Evolutionary conservation across 2,113 vertebrate genomes (phyloP), one percentile per base, ranked within the genome.

Genomic region (Caracal caracal): DNA sequence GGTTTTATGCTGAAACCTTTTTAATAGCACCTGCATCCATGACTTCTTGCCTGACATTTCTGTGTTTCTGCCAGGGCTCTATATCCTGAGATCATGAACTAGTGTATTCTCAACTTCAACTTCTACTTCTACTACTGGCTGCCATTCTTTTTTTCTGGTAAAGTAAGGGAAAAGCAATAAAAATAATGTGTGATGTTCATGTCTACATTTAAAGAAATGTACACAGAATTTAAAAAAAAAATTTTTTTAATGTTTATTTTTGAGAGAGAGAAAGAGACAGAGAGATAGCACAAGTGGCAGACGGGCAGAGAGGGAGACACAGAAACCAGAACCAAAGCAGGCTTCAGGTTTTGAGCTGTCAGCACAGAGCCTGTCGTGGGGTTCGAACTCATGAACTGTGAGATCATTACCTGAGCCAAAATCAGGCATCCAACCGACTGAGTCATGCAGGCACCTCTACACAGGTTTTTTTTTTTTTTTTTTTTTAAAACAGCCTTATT

Each of bases 111-210:
- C 49, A 47, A 6, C 10, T 30, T 56, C 75, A 75, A 3, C 22
- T 53, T 7, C 56, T 65, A 24, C 30, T 40, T 76, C 16, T 35
- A 6, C 30, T 47, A 1, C 15, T 82, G 22, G 24, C 47, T 82
- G 47, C 24, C 59, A 10, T 59, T 81, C 24, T 88, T 47, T 65
- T 75, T 51, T 95, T 82, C n/a, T 92, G 76, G 10, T 82, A 33
- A 53, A 94, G 56, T 81, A 89, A 88, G 47, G 37, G 88, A 75
- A 88, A 82, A 66, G 17, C 35, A 92, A 53, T 76, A 13, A 37
- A 81, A 76, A 35, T 8, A 56, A 56, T 83, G 19, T 53, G 56
- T 92, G n/a, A 35, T 76, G 66, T 82, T 56, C 30, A 82, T 75
- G 56, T 30, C 75, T 61, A 30, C 7, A 16, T 71, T 90, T 85